Conservation (phyloP, 2,888 invertebrate species). For the Callimorpha dominula region DNA sequence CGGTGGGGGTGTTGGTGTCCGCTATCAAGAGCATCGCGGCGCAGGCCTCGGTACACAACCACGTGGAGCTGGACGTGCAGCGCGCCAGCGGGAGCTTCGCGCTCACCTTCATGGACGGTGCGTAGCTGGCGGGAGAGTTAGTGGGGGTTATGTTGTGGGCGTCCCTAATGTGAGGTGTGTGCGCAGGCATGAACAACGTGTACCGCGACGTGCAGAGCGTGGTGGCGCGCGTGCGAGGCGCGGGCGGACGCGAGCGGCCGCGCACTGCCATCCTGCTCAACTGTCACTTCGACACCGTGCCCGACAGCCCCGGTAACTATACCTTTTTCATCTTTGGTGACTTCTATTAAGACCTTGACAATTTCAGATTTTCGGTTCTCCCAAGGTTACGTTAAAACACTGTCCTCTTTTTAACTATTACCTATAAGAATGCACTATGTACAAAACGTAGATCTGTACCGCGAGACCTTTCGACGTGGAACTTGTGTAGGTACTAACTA, state of each 20-base stretch:
- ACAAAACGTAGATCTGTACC: no score
- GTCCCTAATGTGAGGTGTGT: slow-evolving; percentile 9
- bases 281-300: slow-evolving; percentile 96
- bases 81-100: slow-evolving; percentile 91
- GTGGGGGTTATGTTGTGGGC: neutral
- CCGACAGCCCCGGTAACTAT: slow-evolving; percentile 92
- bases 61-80: slow-evolving; percentile 89
- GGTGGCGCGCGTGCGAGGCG: slow-evolving; percentile 86
- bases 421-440: no score
- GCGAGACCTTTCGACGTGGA: no score
- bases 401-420: no score
- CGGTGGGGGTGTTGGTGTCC: slow-evolving; percentile 87
- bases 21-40: slow-evolving; percentile 84
- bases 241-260: slow-evolving; percentile 79
- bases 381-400: no score
- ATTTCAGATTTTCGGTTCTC: no score
- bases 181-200: slow-evolving; percentile 90
- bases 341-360: no score
- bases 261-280: slow-evolving; percentile 92
- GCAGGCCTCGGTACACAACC: slow-evolving; percentile 83
- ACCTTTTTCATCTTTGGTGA: no score
- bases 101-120: slow-evolving; percentile 90
- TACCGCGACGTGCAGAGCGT: slow-evolving; percentile 95
- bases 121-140: neutral
- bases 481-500: no score